Base-by-base conservation (phyloP, 2,797 vertebrate species). In the Cynopterus sphinx region DNA sequence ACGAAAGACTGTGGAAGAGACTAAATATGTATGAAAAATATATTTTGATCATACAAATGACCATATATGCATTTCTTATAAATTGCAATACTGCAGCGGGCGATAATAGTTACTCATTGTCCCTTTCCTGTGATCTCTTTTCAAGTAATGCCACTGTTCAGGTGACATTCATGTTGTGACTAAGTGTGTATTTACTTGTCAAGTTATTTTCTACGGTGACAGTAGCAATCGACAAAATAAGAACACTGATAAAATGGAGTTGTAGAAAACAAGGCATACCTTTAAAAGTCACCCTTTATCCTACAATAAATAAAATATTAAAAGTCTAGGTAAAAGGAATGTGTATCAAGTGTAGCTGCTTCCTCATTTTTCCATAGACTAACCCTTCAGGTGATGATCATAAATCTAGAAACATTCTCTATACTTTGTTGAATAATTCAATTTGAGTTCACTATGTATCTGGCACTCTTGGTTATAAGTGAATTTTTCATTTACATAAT, bases 401-500 rank as follows among this genome's bases (percentile, higher is more conserved):
- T 90, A 85, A 94, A 94, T 92, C 57, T 17, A 90, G 13, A 28
- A 92, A 73, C 8, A 53, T 86, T 51, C 41, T 78, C 77, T 71
- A 57, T 70, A 93, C 13, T 87, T 96, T 93, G 46, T 57, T 97
- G 90, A 95, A 96, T 95, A 96, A 95, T 96, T 95, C 89, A 94
- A 74, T 81, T 68, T 96, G 89, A 92, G 57, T 75, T 92, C 78
- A 73, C 77, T 39, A 74, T 85, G 57, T 90, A 94, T 86, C 96
- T 94, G 79, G 67, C 9, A 12, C 51, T 97, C 61, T 79, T 88
- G 65, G 78, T 90, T 96, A 83, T n/a, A 95, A 96, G 92, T 97
- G 89, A 96, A 88, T 84, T 83, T 82, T 95, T 77, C 85, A 91
- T 97, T 98, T 95, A 83, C 95, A 97, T 97, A 95, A 96, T 97